Evolutionary conservation across 2,888 invertebrate species (phyloP), one percentile per base, ranked within the genome.

Genomic region (Beris chalybata): DNA sequence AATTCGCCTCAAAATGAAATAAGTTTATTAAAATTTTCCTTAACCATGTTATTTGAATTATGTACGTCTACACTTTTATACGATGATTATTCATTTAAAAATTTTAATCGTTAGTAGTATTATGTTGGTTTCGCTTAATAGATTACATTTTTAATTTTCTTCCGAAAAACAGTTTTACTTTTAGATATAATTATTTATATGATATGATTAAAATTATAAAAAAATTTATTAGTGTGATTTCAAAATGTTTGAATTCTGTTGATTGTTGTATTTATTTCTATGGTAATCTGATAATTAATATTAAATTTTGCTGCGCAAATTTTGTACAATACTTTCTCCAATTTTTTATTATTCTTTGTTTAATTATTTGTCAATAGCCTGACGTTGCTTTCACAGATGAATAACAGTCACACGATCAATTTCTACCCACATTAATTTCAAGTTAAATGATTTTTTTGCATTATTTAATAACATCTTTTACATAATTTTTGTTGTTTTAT

Each of bases 401-500:
- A 48, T 48, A 6, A 6, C 15, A 48, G 5, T 48, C 12, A 48
- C 13, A 48, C 22, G 22, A 22, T 38, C 9, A 9, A 9, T 38
- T 38, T 38, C 3, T 2, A 22, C 22, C 22, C 22, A 22, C 22
- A 22, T 22, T 22, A 22, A 48, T 48, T 15, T 22, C 9, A 53
- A 22, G 6, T 53, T 53, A 30, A 53, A 29, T 53, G n/a, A 6
- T 53, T 22, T 5, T 15, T 56, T 56, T 15, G n/a, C 22, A n/a
- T 56, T 61, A 66, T 5, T 53, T 53, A 15, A 22, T 53, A 13
- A 29, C 29, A 53, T 53, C 29, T 53, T 22, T 43, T 43, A 13
- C 13, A 29, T 52, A 63, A 52, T 63, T 52, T 38, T n/a, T 53
- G 4, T 5, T 22, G 38, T 43, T 48, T 61, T 12, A 11, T 63